Base-by-base conservation (phyloP, 2,797 vertebrate species). In the Yasuhikotakia modesta region DNA sequence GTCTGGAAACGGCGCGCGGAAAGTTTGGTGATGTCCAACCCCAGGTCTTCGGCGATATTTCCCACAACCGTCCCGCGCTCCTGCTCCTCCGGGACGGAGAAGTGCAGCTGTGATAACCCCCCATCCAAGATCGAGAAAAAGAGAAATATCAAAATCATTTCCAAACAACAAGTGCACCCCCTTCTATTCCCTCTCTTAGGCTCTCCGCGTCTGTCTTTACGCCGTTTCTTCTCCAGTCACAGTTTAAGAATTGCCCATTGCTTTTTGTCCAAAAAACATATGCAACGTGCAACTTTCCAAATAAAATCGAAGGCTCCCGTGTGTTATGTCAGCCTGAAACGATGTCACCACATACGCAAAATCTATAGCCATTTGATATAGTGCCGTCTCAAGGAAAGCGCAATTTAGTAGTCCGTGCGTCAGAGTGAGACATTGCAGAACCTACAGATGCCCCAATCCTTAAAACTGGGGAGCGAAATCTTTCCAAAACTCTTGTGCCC, bases 11-110 rank as follows among this genome's bases (percentile, higher is more conserved):
- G 93, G 86, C 97, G 96, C 86, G 95, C 94, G 50, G 96, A 96
- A 95, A 99, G 96, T 95, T 99, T 98, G 87, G 96, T 98, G 81
- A 99, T 95, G 95, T 98, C 96, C 93, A 99, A 93, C 86, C 97
- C 96, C 93, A 99, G 91, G 87, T 98, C 97, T 91, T 99, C 97
- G 35, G 97, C 96, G 74, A 99, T 98, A 94, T 99, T 99, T 83
- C 96, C 97, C 94, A 99, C 96, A 87, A 99, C 96, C 1, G 97
- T 96, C 87, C 96, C 97, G 87, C 96, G 95, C 72, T 98, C 97
- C 89, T 97, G 95, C 88, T 99, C 97, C 88, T 99, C 97, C 80
- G 96, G 95, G 82, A 98, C 96, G 46, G 95, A 95, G 90, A 96
- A 99, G 88, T 94, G 96, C 63, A 99, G 95, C 95, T 98, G 97